A percentile compares a stretch with the other conserved stretches of the same genome.
Conservation (phyloP, 2,113 vertebrate species). For the Brevimyrus niger region DNA sequence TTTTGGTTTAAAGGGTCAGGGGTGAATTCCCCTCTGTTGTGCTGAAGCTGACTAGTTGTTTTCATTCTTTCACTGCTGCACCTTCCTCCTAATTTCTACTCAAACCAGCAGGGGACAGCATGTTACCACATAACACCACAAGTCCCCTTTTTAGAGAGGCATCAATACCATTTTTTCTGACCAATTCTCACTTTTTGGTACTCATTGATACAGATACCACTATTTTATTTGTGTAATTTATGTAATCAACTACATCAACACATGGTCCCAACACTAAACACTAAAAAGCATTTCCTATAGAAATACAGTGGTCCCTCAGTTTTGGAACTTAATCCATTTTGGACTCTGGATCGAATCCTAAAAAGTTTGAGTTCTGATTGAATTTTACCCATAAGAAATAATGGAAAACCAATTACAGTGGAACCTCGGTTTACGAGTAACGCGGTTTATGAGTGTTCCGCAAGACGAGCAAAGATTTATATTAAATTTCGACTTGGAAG, state of each 20-base stretch:
- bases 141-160: not conserved
- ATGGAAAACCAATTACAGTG: too few relatives aligned
- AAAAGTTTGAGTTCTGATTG: too few relatives aligned
- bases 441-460: too few relatives aligned
- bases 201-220: not conserved
- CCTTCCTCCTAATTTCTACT: too few relatives aligned
- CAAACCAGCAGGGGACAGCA: conserved; percentile 17
- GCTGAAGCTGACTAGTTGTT: not conserved
- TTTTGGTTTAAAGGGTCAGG: not conserved
- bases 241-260: not conserved
- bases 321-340: too few relatives aligned
- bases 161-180: not conserved
- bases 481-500: too few relatives aligned
- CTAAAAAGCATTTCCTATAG: not conserved
- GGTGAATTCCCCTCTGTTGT: not conserved
- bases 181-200: not conserved
- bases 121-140: not conserved
- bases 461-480: too few relatives aligned
- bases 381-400: too few relatives aligned
- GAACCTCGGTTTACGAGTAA: too few relatives aligned
- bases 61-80: not conserved
- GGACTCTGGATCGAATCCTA: too few relatives aligned
- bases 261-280: not conserved
- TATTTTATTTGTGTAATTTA: not conserved
- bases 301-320: too few relatives aligned